These are phyloP conservation scores for Hipposideros armiger DNA, from an alignment of 2,113 vertebrate genomes.

Conservation along the genomic window DNA sequence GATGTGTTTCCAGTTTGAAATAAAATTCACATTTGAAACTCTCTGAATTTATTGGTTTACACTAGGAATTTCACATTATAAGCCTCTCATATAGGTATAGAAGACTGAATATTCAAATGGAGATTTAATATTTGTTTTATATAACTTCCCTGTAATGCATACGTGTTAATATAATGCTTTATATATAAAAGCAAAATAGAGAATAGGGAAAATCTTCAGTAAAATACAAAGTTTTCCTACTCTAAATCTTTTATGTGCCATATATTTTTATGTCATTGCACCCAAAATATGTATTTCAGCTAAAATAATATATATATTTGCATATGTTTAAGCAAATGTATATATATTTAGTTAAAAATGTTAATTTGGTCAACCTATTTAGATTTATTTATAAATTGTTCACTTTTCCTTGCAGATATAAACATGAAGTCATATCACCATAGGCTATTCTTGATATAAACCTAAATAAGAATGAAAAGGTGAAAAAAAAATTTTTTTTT, in stretches of 20 bases:
- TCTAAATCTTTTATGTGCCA: neutral
- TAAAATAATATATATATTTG: neutral
- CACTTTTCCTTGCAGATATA: neutral
- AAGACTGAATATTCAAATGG: neutral
- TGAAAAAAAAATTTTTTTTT: neutral
- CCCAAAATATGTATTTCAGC: neutral
- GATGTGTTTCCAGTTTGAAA: neutral
- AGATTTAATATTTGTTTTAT: slow-evolving; percentile 57
- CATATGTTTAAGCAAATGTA: neutral
- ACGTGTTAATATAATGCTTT: neutral
- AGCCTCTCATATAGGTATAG: neutral
- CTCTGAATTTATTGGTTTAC: neutral
- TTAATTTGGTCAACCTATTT: neutral
- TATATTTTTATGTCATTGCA: neutral
- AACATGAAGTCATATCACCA: neutral
- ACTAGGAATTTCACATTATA: neutral
- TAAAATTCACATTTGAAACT: slow-evolving; percentile 12
- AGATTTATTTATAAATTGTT: neutral
- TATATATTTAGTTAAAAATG: neutral
- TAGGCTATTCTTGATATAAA: neutral
- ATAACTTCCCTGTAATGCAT: neutral
- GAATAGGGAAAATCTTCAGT: neutral
- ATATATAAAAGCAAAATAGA: neutral
- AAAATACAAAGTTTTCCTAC: neutral
- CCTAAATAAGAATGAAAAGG: neutral